A percentile compares a stretch with the other conserved stretches of the same genome.
Evolutionary conservation across 2,888 invertebrate genomes (phyloP).

Genomic region (Ernsta delagoae): DNA sequence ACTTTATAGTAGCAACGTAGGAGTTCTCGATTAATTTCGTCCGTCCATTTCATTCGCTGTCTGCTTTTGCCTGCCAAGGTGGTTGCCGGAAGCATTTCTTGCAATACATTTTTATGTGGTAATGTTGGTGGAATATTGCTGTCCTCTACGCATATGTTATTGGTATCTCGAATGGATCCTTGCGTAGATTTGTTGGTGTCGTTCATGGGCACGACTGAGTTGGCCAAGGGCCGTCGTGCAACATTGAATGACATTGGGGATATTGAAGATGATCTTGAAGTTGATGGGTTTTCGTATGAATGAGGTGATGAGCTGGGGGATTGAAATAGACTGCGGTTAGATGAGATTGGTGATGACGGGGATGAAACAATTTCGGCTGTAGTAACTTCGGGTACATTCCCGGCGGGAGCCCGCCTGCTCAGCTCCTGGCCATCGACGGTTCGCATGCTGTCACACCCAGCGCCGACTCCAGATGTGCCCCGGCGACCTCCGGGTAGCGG

Average conservation of each 20-base stretch:
- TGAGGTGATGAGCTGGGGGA: not conserved
- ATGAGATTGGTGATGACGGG: not conserved
- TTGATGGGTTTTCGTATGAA: not conserved
- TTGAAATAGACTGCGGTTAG: not conserved
- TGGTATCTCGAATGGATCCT: not conserved
- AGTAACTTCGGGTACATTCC: conserved; percentile 2
- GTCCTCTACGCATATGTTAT: not conserved
- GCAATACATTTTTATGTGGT: not conserved
- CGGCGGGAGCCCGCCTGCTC: not conserved
- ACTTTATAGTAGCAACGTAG: not conserved
- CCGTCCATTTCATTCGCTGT: not conserved
- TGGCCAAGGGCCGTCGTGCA: not conserved
- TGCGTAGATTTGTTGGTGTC: not conserved
- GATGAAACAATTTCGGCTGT: not conserved
- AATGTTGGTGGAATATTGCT: not conserved
- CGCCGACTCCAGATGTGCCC: too few relatives aligned
- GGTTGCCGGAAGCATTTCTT: not conserved
- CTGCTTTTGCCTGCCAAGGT: not conserved
- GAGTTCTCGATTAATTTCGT: not conserved
- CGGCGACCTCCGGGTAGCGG: not conserved
- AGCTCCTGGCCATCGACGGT: conserved; percentile 2
- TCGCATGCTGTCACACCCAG: not conserved
- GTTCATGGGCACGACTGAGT: not conserved
- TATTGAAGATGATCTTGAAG: not conserved
- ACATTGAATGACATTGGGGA: not conserved